A percentile compares a stretch with the other conserved stretches of the same genome.
Conservation (phyloP, 2,113 vertebrate genomes). For the Psettodes erumei region DNA sequence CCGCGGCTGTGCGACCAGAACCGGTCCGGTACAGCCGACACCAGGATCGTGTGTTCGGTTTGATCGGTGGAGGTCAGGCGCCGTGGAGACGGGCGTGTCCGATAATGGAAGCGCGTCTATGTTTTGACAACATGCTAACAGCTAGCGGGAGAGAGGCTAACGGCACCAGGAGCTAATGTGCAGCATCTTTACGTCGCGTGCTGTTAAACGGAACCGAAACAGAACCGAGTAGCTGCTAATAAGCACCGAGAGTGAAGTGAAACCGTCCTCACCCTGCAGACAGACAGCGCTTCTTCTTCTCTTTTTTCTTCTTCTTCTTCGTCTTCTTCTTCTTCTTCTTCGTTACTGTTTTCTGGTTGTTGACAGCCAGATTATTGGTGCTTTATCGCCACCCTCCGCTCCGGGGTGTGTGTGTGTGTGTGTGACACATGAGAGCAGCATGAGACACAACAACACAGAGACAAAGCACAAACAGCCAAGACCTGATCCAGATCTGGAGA, state of each 20-base stretch:
- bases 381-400: background rate
- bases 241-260: background rate
- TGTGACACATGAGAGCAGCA: no score
- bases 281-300: background rate
- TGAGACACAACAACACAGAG: no score
- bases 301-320: background rate
- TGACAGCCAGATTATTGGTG: background rate
- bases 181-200: background rate
- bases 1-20: background rate
- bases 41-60: background rate
- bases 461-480: no score
- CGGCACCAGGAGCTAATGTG: background rate
- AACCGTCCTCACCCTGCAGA: background rate
- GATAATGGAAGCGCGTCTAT: conserved; percentile 43
- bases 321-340: background rate
- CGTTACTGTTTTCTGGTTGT: background rate
- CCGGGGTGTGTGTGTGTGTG: background rate
- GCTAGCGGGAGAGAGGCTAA: conserved; percentile 18
- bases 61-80: background rate
- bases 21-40: background rate
- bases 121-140: background rate
- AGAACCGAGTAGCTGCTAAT: no score
- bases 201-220: background rate
- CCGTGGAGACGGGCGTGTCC: conserved; percentile 33
- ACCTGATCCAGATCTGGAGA: no score